Evolutionary conservation across 2,888 invertebrate genomes (phyloP).

Genomic region (Epinotia nisella): DNA sequence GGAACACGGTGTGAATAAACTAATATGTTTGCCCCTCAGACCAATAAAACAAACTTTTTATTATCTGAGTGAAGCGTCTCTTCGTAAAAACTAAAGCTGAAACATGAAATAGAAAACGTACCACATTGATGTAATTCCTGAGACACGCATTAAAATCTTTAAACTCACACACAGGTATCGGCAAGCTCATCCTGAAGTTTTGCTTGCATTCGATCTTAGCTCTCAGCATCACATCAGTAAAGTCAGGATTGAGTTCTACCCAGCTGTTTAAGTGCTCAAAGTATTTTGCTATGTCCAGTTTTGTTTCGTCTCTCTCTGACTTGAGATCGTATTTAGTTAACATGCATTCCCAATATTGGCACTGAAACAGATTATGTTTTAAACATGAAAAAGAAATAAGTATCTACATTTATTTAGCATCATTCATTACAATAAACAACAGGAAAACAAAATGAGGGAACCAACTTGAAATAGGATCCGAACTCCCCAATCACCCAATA

Average conservation of each 20-base stretch:
- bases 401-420: too few relatives aligned
- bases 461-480: too few relatives aligned
- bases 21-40: too few relatives aligned
- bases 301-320: constrained; percentile 37
- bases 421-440: too few relatives aligned
- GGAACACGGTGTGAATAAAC: too few relatives aligned
- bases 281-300: constrained; percentile 60
- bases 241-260: constrained; percentile 63
- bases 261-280: constrained; percentile 65
- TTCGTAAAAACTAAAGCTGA: too few relatives aligned
- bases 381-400: too few relatives aligned
- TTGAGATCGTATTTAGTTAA: constrained; percentile 62
- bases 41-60: too few relatives aligned
- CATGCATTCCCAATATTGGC: constrained; percentile 64
- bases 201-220: constrained; percentile 63
- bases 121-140: constrained; percentile 59
- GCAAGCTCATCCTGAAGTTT: constrained; percentile 50
- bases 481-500: too few relatives aligned
- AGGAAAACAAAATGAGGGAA: too few relatives aligned
- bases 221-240: constrained; percentile 55
- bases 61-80: too few relatives aligned
- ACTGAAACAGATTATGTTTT: constrained; percentile 51
- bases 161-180: constrained; percentile 59
- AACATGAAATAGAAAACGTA: constrained; percentile 48
- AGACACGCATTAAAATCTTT: constrained; percentile 59